Conservation (phyloP, 2,113 vertebrate genomes). For the Stegastes partitus region DNA sequence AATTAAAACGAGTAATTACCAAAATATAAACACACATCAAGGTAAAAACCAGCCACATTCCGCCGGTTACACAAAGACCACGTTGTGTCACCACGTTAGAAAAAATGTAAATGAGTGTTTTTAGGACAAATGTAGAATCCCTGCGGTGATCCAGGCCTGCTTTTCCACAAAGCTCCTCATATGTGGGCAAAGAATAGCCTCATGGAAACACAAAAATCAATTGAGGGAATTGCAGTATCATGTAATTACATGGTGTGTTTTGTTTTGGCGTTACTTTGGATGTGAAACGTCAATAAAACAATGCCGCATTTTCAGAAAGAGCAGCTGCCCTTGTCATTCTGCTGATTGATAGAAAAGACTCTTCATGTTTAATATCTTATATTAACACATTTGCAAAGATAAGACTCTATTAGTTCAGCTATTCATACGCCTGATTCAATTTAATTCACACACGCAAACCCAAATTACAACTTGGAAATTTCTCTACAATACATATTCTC, state of each 20-base stretch:
- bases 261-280: conserved; percentile 31
- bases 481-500: background rate
- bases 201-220: conserved; percentile 55
- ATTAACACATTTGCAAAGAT: conserved; percentile 4
- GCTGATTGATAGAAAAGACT: background rate
- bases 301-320: background rate
- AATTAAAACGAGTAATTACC: conserved; percentile 25
- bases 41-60: background rate
- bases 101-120: background rate
- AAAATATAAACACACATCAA: background rate
- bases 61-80: background rate
- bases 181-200: conserved; percentile 50
- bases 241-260: conserved; percentile 46
- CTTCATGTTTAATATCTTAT: background rate
- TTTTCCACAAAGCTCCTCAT: conserved; percentile 55
- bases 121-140: conserved; percentile 8
- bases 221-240: conserved; percentile 52
- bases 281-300: conserved; percentile 33
- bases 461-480: background rate
- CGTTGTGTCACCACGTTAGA: background rate
- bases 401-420: background rate
- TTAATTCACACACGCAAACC: background rate
- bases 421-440: background rate
- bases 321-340: background rate
- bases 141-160: conserved; percentile 58